Base-by-base conservation (phyloP, 2,113 vertebrate species). In the Phaethornis superciliosus region DNA sequence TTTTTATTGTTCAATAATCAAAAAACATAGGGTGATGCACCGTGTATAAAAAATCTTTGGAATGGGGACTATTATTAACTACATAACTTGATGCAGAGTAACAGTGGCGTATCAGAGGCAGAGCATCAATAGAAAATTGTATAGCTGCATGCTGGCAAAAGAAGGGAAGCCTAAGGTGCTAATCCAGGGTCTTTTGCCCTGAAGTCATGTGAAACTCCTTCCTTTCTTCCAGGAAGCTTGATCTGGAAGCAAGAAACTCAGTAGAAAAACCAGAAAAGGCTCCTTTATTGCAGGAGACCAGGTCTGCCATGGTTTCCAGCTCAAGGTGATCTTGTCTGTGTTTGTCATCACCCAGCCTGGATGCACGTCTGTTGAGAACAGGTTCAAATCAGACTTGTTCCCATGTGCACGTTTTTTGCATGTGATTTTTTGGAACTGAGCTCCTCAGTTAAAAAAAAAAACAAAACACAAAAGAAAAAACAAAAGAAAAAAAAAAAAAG, bases 401-500 rank as follows among this genome's bases (percentile, higher is more conserved):
- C 65, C 64, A 52, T 18, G 15, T 3, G 30, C 28, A 27, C 0
- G 0, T 8, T 71, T 69, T 51, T 52, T 2, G 1, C 17, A 24
- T 0, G 1, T 68, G 35, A 11, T 19, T 55, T 64, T 42, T 68
- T 55, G 54, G 54, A 85, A 90, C 42, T 22, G 37, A 94, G 55
- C 33, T 68, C 46, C 88, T 87, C 4, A 10, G 15, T 40, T 40
- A 5, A 40, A 40, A 40, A 40, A 40, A 40, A 40, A 40, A 40
- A 40, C 11, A 40, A 40, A 40, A 40, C 5, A 40, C 10, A 40
- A 10, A 40, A 40, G 37, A 40, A 40, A 40, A 40, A 9, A 9
- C 9, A 40, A 40, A 40, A 40, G 12, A 40, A 9, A 40, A 40
- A 40, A 40, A 40, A 40, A 40, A 40, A 40, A 40, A 82, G 55